Conservation (phyloP, 2,888 invertebrate species). For the Galerucella nymphaeae region DNA sequence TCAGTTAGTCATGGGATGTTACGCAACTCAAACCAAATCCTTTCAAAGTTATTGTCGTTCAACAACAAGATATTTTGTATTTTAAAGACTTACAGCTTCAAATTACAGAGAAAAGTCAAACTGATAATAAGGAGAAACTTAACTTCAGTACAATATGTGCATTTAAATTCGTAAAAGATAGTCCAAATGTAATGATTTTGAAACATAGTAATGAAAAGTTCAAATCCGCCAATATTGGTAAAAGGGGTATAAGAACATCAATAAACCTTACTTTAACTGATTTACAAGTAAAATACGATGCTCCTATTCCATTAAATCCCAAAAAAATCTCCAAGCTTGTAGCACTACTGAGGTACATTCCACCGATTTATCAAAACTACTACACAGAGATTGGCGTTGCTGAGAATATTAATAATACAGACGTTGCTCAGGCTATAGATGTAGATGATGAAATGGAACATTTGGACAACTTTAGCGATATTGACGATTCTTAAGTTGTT, state of each 20-base stretch:
- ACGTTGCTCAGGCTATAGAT: neutral
- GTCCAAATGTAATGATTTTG: slow-evolving; percentile 5
- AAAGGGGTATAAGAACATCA: slow-evolving; percentile 19
- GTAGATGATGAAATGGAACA: neutral
- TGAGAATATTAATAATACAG: neutral
- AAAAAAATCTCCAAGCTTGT: neutral
- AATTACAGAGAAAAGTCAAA: slow-evolving; percentile 3
- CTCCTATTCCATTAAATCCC: slow-evolving; percentile 23
- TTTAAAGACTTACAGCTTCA: slow-evolving; percentile 7
- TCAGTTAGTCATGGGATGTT: no score
- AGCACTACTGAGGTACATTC: slow-evolving; percentile 20
- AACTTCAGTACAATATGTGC: neutral
- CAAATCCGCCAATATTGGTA: slow-evolving; percentile 10
- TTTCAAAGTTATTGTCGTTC: neutral
- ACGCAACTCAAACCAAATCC: no score
- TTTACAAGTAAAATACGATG: slow-evolving; percentile 19
- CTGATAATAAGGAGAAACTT: slow-evolving; percentile 12
- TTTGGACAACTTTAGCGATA: neutral
- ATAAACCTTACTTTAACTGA: slow-evolving; percentile 8
- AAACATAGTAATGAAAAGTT: slow-evolving; percentile 13
- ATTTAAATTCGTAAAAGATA: slow-evolving; percentile 2
- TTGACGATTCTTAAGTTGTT: neutral
- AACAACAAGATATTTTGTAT: neutral
- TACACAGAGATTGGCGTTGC: slow-evolving; percentile 23
- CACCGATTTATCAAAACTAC: slow-evolving; percentile 24